Percentiles rank a stretch among this genome's conserved stretches.
Evolutionary conservation across 2,797 vertebrate species (phyloP).

Genomic region (Varecia variegata): DNA sequence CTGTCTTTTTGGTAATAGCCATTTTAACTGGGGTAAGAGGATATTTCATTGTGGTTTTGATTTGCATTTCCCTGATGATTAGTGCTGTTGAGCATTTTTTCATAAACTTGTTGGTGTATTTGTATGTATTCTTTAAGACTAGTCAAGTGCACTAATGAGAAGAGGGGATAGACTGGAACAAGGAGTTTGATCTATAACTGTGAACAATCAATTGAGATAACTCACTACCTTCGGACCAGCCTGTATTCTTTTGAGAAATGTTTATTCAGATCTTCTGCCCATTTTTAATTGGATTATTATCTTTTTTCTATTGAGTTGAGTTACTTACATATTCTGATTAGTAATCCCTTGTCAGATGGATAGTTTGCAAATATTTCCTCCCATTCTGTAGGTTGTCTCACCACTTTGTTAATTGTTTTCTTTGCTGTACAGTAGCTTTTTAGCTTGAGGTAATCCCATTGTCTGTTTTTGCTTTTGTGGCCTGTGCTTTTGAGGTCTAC

Average conservation of each 20-base stretch:
- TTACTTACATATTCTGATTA: not conserved
- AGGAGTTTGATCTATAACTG: too few relatives aligned
- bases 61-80: not conserved
- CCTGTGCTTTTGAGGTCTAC: not conserved
- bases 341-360: not conserved
- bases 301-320: not conserved
- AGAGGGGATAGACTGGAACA: too few relatives aligned
- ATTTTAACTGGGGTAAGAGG: not conserved
- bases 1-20: not conserved
- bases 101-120: not conserved
- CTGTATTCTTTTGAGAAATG: not conserved
- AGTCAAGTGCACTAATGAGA: too few relatives aligned
- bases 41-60: not conserved
- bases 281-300: not conserved
- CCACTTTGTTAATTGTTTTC: not conserved
- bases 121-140: not conserved
- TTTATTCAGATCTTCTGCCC: not conserved
- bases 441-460: not conserved
- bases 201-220: too few relatives aligned
- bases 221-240: too few relatives aligned
- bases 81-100: not conserved
- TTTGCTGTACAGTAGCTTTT: not conserved
- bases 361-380: not conserved
- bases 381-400: not conserved
- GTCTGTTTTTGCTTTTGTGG: not conserved